Conservation (phyloP, 2,888 invertebrate species). For the Spatulosminthurus flaviceps region DNA sequence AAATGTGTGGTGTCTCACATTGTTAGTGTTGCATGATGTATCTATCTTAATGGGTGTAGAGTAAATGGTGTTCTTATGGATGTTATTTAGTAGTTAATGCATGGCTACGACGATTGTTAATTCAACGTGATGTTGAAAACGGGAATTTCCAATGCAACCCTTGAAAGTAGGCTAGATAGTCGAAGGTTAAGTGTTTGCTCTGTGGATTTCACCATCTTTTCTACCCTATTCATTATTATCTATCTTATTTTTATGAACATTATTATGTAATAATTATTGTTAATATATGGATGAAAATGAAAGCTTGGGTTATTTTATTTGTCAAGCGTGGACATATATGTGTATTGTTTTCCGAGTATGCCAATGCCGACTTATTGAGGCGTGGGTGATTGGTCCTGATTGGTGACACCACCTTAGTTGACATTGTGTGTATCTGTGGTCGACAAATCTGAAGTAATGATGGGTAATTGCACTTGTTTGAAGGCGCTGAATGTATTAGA, state of each 20-base stretch:
- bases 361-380: too few species aligned
- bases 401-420: not conserved
- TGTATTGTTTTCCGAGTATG: too few species aligned
- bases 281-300: too few species aligned
- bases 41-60: not conserved
- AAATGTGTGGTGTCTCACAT: not conserved
- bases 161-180: not conserved
- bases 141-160: slow-evolving; percentile 12
- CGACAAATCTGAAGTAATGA: not conserved
- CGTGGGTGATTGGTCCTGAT: too few species aligned
- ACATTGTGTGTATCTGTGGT: not conserved
- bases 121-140: not conserved
- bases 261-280: not conserved
- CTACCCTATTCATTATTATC: too few species aligned
- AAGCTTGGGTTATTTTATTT: too few species aligned
- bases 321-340: too few species aligned
- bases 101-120: too few species aligned
- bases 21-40: not conserved
- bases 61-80: not conserved
- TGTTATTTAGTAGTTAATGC: too few species aligned
- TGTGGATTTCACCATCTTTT: not conserved
- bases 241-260: not conserved
- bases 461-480: not conserved
- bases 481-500: too few species aligned
- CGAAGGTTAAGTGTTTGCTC: not conserved